Evolutionary conservation across 2,888 invertebrate species (phyloP).

Genomic region (Apocheima hispidaria): DNA sequence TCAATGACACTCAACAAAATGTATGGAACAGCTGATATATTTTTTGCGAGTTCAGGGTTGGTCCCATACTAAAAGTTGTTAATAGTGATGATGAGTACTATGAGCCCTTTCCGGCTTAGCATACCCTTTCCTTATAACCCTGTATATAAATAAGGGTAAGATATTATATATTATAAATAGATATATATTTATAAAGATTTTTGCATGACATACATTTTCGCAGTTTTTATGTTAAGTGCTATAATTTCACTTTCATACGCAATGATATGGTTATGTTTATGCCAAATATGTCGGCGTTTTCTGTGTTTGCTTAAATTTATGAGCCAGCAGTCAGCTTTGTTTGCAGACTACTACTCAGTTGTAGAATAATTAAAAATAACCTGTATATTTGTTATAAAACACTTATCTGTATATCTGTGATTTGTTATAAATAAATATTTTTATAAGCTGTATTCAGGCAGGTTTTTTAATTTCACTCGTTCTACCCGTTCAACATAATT

Average conservation of each 20-base stretch:
- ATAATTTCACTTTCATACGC: constrained; percentile 19
- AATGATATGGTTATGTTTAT: background rate
- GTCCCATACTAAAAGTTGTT: too few species aligned
- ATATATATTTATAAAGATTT: constrained; percentile 38
- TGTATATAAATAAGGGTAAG: too few species aligned
- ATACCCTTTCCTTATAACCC: too few species aligned
- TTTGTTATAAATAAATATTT: background rate
- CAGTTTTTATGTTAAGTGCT: constrained; percentile 23
- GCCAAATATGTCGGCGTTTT: constrained; percentile 7
- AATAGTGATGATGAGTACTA: too few species aligned
- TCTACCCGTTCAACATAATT: too few species aligned
- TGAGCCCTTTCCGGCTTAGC: too few species aligned
- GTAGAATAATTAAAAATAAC: background rate
- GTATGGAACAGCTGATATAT: too few species aligned
- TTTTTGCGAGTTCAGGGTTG: too few species aligned
- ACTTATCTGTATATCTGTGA: background rate
- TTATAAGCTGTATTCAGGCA: too few species aligned
- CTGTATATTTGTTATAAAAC: background rate
- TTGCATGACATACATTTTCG: constrained; percentile 25
- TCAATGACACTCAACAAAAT: too few species aligned
- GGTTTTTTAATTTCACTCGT: too few species aligned
- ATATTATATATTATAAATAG: too few species aligned
- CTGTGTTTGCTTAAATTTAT: background rate
- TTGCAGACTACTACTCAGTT: background rate
- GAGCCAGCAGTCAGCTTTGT: background rate